Base-by-base conservation (phyloP, 2,797 vertebrate species). In the Chaetodon trifasciatus region DNA sequence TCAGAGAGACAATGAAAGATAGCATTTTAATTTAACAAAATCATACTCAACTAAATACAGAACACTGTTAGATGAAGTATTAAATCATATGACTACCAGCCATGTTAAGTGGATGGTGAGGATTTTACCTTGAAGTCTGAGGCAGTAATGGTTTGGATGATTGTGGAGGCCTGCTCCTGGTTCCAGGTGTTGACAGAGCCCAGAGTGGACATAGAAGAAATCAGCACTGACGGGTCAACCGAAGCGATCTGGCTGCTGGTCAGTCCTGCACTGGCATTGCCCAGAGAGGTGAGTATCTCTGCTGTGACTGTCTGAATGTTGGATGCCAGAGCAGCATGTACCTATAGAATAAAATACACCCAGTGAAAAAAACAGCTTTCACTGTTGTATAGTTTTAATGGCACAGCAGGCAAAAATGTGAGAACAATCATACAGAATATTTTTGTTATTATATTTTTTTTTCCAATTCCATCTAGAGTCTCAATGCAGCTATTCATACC, bases 301-400 rank as follows among this genome's bases (percentile, higher is more conserved):
- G 23, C 1, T 11, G 91, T 70, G 61, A 95, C 8, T 28, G 52
- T 88, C n/a, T 91, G 3, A 32, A 95, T 74, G 81, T 92, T 95
- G 57, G 87, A 82, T 8, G 81, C 76, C 39, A 95, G 74, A 39
- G 87, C 88, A 23, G 91, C 83, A 55, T 79, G 85, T 23, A 90
- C 68, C 95, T 95, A 53, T 57, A 37, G 19, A 46, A 58, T 53
- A 55, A 60, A 63, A 74, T 5, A 37, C 32, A 74, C 28, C 13
- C 0, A 0, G 24, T 15, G 6, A 65, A 35, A 61, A 61, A 24
- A 46, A 37, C n/a, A 67, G 17, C 6, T 17, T 46, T 16, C 6
- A 47, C 24, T 13, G 1, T 50, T 24, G 10, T 19, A 47, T 75
- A 2, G 11, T 40, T 67, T 46, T 37, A 64, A 56, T 40, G 57